phyloP scores from a whole-genome alignment of 2,888 invertebrate genomes.

The Drosophila trichaetosa region DNA sequence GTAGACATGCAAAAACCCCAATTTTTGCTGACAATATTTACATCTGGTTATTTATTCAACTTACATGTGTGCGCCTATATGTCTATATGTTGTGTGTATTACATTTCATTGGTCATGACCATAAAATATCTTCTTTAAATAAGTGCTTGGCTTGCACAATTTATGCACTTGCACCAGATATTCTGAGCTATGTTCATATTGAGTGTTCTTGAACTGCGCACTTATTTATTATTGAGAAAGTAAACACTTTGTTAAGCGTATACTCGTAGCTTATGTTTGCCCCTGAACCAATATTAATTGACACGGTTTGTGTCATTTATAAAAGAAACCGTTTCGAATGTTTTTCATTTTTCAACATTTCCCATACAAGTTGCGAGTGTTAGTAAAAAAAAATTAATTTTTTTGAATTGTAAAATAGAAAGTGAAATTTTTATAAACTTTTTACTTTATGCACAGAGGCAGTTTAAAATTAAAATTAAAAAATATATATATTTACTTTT shows the following conservation, averaged over 20 bases:
- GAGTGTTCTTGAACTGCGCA: constrained; percentile 1
- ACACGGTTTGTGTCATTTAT: neutral
- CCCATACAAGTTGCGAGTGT: neutral
- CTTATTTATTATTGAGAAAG: neutral
- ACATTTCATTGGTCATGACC: constrained; percentile 19
- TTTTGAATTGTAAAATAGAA: neutral
- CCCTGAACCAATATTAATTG: neutral
- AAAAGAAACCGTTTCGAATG: neutral
- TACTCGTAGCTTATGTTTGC: neutral
- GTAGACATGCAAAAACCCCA: constrained; percentile 19
- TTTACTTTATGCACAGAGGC: neutral
- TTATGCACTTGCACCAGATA: neutral
- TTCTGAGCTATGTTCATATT: neutral
- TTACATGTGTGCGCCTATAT: neutral
- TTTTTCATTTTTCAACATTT: neutral
- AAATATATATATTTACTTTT: neutral
- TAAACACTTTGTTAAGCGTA: neutral
- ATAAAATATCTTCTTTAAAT: neutral
- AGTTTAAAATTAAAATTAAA: neutral
- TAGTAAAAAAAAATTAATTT: neutral
- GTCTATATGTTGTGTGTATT: neutral
- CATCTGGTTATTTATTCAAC: neutral
- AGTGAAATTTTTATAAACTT: neutral
- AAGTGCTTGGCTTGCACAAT: neutral
- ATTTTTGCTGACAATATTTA: constrained; percentile 26